Evolutionary conservation across 2,888 invertebrate genomes (phyloP), one percentile per base, ranked within the genome.

Genomic region (Idaea aversata): DNA sequence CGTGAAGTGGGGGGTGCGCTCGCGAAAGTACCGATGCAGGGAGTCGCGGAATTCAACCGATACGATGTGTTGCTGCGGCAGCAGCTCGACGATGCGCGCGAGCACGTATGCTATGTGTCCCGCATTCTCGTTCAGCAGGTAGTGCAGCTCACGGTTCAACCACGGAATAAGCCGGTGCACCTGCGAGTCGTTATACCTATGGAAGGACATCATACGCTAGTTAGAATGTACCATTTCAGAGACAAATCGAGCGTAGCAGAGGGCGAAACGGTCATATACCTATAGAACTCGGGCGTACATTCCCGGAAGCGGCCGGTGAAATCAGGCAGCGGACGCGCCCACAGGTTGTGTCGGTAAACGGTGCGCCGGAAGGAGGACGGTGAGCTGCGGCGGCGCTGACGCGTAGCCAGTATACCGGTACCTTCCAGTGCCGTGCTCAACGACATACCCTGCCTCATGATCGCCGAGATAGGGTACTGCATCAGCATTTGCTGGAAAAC

Each of bases 111-210:
- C 93, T 65, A 96, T 94, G 77, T 95, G 94, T 15, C 94, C 94
- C 2, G 93, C 87, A 77, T 95, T 94, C 72, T 95, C 94, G 71
- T 94, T 94, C 34, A 97, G 87, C 63, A 98, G 93, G 68, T 96
- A 97, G 75, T 95, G 94, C 36, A 99, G 91, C 87, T 99, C 98
- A 71, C 99, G 94, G 84, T 96, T 96, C 38, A 99, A 91, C 97
- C 98, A 99, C 0, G 97, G 97, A 70, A 97, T 95, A 65, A 99
- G 93, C 1, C 98, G 95, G 83, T 97, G 96, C 71, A 96, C 94
- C 83, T 97, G 96, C 15, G 96, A 95, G 65, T 96, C 96, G 90
- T 98, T 95, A 81, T 94, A 94, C 86, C 97, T 96, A 82, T n/a
- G 66, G 61, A 10, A 16, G 47, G 47, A 47, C 5, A 47, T 47